Evolutionary conservation across 2,888 invertebrate species (phyloP), one percentile per base, ranked within the genome.

Genomic region (Platycheirus rosarum): DNA sequence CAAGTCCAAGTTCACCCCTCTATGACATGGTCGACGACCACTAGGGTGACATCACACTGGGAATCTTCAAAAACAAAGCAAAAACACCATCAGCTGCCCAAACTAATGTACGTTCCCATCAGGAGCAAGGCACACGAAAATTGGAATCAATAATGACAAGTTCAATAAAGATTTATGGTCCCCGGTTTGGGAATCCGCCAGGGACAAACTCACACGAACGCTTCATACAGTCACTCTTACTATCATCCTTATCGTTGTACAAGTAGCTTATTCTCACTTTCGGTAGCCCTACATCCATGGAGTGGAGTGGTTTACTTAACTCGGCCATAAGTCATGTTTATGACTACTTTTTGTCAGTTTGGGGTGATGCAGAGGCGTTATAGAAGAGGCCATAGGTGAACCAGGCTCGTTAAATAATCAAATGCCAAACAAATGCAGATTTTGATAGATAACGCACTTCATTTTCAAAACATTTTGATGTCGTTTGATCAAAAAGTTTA

Each of bases 81-180:
- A 35, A 23, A 73, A 23, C 29, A 48, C 46, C 37, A 46, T 49
- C 73, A 75, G 70, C 77, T 63, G 74, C 62, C 66, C 71, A 57
- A 62, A 71, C 44, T 74, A 73, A 69, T 69, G 62, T 60, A 71
- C 40, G 84, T 84, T 85, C 85, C 85, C 68, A n/a, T n/a, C n/a
- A 82, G 70, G 63, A 63, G 63, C 63, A 20, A 14, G 13, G 42
- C 62, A 37, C 82, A 77, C 69, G 74, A 82, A 86, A 84, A 69
- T 86, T 86, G 86, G 87, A 88, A 90, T 90, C 90, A 90, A 90
- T 90, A 90, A 89, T 88, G 87, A 88, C 89, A 88, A 87, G 85
- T 87, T 88, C 88, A 88, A 90, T 88, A 87, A 90, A 90, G 90
- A 90, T 89, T 90, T 90, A 90, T 90, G 87, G 87, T 76, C 86